A percentile compares a stretch with the other conserved stretches of the same genome.
These are phyloP conservation scores for Drosophila formosana DNA, from an alignment of 2,888 invertebrate genomes.

Conservation along the genomic window DNA sequence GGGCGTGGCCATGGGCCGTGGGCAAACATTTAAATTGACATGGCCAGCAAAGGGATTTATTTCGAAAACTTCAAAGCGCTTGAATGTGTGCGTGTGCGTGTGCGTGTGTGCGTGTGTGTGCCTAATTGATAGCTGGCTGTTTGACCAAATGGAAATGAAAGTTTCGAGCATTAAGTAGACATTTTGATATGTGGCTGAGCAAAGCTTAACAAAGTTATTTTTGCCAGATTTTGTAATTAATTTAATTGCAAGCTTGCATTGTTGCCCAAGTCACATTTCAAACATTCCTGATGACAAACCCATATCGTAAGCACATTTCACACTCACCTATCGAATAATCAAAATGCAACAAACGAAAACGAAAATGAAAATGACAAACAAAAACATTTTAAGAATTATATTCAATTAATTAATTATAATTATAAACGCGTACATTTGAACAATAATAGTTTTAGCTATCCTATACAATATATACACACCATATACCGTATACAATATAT, in stretches of 20 bases:
- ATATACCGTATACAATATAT: conserved; percentile 25
- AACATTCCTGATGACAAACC: background rate
- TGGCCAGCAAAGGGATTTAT: conserved; percentile 34
- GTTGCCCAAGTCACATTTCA: conserved; percentile 10
- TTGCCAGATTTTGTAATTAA: conserved; percentile 31
- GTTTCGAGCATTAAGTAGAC: conserved; percentile 47
- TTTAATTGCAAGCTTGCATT: conserved; percentile 37
- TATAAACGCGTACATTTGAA: conserved; percentile 65
- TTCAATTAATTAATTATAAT: conserved; percentile 42
- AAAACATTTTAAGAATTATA: conserved; percentile 39
- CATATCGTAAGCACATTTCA: conserved; percentile 53
- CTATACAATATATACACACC: conserved; percentile 35
- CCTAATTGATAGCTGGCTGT: conserved; percentile 59
- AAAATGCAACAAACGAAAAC: conserved; percentile 56
- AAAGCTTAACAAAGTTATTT: conserved; percentile 58
- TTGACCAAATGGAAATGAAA: conserved; percentile 63
- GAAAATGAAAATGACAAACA: background rate
- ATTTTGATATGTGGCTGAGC: conserved; percentile 31
- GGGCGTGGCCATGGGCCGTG: conserved; percentile 2
- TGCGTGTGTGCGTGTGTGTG: conserved; percentile 21
- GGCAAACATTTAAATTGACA: conserved; percentile 57
- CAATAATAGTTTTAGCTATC: conserved; percentile 75
- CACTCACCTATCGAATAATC: conserved; percentile 56
- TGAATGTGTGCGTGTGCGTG: conserved; percentile 6
- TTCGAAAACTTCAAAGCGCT: conserved; percentile 53